Percentiles rank a stretch among this genome's conserved stretches.
Evolutionary conservation across 1,140 invertebrate genomes (phyloP).

Genomic region (Dryas iulia): DNA sequence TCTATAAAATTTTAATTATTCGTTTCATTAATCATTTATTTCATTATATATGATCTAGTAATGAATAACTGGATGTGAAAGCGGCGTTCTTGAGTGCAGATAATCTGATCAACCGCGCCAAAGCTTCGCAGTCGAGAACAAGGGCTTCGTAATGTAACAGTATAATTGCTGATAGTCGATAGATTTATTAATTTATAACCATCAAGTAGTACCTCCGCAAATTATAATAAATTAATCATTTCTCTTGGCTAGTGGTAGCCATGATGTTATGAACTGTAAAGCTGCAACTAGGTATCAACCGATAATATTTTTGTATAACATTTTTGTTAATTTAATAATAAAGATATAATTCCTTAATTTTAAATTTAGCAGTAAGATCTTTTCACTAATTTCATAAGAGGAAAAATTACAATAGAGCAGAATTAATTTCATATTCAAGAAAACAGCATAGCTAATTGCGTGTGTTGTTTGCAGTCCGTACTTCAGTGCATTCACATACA

Average conservation of each 20-base stretch:
- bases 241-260: not conserved
- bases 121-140: slow-evolving; percentile 30
- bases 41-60: slow-evolving; percentile 33
- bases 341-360: too few relatives aligned
- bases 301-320: not conserved
- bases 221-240: slow-evolving; percentile 41
- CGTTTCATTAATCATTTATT: slow-evolving; percentile 36
- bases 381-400: too few relatives aligned
- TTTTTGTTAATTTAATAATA: too few relatives aligned
- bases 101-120: slow-evolving; percentile 36
- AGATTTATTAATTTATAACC: slow-evolving; percentile 63
- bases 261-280: not conserved
- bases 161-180: slow-evolving; percentile 47
- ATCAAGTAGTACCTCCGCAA: slow-evolving; percentile 48
- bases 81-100: slow-evolving; percentile 29
- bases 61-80: slow-evolving; percentile 35
- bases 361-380: too few relatives aligned
- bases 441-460: slow-evolving; percentile 42
- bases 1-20: slow-evolving; percentile 32
- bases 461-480: slow-evolving; percentile 22
- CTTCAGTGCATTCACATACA: slow-evolving; percentile 22
- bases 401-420: too few relatives aligned
- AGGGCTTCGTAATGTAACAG: slow-evolving; percentile 39
- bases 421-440: slow-evolving; percentile 53
- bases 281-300: not conserved